These are phyloP conservation scores for Phalacrocorax aristotelis DNA, from an alignment of 2,113 vertebrate species.

Conservation along the genomic window DNA sequence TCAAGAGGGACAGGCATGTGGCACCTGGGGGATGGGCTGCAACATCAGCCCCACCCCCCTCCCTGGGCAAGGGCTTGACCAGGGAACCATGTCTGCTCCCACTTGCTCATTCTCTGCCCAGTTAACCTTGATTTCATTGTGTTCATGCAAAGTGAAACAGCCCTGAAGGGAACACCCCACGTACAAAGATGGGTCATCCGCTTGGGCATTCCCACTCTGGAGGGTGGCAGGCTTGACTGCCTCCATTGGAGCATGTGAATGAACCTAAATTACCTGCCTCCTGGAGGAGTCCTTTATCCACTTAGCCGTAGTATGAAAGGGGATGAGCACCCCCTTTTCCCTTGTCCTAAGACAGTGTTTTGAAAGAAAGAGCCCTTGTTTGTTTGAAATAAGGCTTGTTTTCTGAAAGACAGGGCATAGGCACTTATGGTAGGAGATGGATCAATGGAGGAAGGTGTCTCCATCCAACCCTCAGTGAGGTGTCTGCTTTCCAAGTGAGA, in stretches of 20 bases:
- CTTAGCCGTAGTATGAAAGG: background rate
- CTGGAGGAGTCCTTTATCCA: background rate
- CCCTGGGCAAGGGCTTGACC: background rate
- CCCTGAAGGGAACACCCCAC: background rate
- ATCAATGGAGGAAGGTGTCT: background rate
- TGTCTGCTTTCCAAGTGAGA: background rate
- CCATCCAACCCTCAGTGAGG: background rate
- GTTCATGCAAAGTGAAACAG: background rate
- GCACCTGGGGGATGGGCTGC: rapidly evolving
- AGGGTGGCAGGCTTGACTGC: background rate
- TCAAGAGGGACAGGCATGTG: background rate
- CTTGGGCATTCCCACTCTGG: background rate
- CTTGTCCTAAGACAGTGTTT: background rate
- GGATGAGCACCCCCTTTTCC: background rate
- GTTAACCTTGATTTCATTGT: background rate
- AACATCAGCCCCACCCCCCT: background rate
- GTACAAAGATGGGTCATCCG: background rate
- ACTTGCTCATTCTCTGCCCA: background rate
- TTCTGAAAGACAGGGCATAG: background rate
- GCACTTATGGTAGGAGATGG: background rate
- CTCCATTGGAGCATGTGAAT: background rate
- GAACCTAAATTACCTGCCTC: background rate
- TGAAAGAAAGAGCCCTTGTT: background rate
- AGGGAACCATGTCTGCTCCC: background rate
- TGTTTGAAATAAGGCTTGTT: background rate